Evolutionary conservation across 2,888 invertebrate species (phyloP), one percentile per base, ranked within the genome.

Genomic region (Elegia similella): DNA sequence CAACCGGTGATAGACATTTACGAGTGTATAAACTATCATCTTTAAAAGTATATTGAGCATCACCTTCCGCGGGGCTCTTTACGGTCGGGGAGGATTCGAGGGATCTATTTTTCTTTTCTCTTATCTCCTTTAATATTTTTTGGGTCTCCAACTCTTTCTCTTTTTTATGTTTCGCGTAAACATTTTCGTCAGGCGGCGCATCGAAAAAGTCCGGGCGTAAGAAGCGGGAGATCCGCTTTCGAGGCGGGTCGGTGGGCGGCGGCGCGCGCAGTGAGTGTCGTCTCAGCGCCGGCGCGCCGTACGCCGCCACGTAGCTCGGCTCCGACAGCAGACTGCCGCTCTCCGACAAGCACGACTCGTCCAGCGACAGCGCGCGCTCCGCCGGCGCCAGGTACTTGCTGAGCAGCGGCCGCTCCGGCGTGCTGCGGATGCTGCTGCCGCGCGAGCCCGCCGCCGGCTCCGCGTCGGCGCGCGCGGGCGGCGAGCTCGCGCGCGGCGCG

Each of bases 131-230:
- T 7, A 95, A 76, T 23, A 94, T 93, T 77, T 93, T 93, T 78
- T 95, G 93, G 53, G 95, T 93, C 85, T 95, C 93, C 69, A 95
- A 83, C 80, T 96, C 93, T 67, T 95, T 92, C 78, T 95, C 92
- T 63, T 93, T 93, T 66, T 93, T 92, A 72, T 94, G 93, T 75
- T 93, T 82, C 0, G 93, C 92, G 72, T 94, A 94, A 17, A 93
- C 86, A 71, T 93, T 95, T 68, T 95, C 95, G 59, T 95, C 95
- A 16, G 92, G 81, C 7, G 94, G 93, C 1, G 94, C 87, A 63
- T 96, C 95, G 74, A 94, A 95, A 76, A 96, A 96, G 79, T 96
- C 96, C 0, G 96, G 95, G 32, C 96, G 92, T 59, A 96, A 83
- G 81, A 96, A 96, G 58, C 96, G 65, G 16, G 82, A 82, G 59